Evolutionary conservation across 2,888 invertebrate genomes (phyloP).

Genomic region (Agonopterix subpropinquella): DNA sequence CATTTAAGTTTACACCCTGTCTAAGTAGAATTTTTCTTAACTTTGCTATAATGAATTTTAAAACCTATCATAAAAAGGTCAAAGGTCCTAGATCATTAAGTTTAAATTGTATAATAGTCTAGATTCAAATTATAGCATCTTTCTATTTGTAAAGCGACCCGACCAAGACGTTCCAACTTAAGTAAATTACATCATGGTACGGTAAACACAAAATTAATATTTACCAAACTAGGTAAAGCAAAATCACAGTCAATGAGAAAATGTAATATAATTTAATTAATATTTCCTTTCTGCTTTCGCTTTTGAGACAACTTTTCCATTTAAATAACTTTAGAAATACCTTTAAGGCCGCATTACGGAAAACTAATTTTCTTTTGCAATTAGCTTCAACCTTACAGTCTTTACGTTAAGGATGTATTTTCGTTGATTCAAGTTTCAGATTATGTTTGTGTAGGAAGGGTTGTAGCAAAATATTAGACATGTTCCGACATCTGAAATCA

Average conservation of each 20-base stretch:
- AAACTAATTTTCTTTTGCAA: constrained; percentile 5
- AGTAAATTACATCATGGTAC: too few species aligned
- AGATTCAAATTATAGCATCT: too few species aligned
- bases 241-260: constrained; percentile 1
- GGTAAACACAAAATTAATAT: too few species aligned
- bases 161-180: too few species aligned
- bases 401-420: constrained; percentile 6
- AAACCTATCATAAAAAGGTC: too few species aligned
- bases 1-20: too few species aligned
- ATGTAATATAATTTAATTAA: constrained; percentile 41
- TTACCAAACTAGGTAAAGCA: too few species aligned
- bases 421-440: constrained; percentile 10
- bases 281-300: constrained; percentile 27
- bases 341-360: constrained; percentile 20
- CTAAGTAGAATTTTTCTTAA: too few species aligned
- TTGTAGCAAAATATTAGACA: constrained; percentile 51
- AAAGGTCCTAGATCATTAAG: too few species aligned
- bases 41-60: too few species aligned
- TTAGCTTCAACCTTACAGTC: constrained; percentile 12
- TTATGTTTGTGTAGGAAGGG: constrained; percentile 25
- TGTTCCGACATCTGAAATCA: constrained; percentile 67
- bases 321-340: constrained; percentile 43
- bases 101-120: too few species aligned
- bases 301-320: constrained; percentile 39
- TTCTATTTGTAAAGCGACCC: too few species aligned